Evolutionary conservation across 2,113 vertebrate genomes (phyloP).

Genomic region (Numenius arquata): DNA sequence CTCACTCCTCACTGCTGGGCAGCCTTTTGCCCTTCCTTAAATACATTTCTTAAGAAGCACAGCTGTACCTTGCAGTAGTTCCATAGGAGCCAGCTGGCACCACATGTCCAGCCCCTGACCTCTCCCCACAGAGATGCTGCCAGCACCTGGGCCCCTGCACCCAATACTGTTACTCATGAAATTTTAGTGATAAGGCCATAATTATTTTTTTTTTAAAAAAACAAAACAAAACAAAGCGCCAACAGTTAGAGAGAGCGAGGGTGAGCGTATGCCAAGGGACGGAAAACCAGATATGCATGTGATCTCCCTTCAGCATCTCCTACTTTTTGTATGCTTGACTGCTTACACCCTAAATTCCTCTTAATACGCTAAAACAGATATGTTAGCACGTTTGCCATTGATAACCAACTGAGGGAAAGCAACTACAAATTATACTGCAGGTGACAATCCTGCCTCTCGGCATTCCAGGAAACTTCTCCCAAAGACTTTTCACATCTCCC

Average conservation of each 20-base stretch:
- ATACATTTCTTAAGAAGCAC: neutral
- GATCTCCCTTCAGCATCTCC: neutral
- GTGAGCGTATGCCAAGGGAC: neutral
- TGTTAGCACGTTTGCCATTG: neutral
- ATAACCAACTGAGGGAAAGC: rapidly evolving
- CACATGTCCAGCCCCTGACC: neutral
- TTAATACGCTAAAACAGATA: neutral
- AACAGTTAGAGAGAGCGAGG: neutral
- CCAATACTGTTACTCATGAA: neutral
- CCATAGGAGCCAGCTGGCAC: neutral
- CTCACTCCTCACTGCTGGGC: neutral
- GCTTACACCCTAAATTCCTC: neutral
- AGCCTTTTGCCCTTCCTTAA: neutral
- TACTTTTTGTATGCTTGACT: neutral
- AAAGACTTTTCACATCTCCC: neutral
- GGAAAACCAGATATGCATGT: neutral
- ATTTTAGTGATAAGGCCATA: neutral
- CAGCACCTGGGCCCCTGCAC: neutral
- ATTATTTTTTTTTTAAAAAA: neutral
- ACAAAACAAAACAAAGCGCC: neutral
- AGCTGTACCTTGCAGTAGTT: neutral
- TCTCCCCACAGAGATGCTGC: neutral
- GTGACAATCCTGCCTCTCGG: neutral
- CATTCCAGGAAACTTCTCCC: neutral
- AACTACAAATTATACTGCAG: neutral